Evolutionary conservation across 2,113 vertebrate genomes (phyloP).

Genomic region (Ptychochromis oligacanthus): DNA sequence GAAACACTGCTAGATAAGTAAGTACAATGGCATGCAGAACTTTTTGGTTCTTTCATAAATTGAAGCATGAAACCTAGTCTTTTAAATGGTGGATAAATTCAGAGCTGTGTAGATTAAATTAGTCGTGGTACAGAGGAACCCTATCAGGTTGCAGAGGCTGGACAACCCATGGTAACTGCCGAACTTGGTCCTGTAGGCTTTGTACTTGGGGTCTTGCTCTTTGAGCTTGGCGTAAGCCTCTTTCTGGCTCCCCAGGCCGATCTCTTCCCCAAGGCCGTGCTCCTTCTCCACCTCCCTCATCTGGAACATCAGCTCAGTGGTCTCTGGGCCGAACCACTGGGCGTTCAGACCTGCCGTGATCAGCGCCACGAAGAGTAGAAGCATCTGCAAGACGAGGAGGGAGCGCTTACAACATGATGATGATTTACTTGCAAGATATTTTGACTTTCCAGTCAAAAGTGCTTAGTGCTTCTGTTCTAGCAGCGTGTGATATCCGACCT

Average conservation of each 20-base stretch:
- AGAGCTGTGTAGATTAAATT: slow-evolving; percentile 83
- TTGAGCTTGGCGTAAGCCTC: slow-evolving; percentile 84
- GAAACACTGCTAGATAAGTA: not conserved
- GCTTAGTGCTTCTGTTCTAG: not conserved
- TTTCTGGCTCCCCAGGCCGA: slow-evolving; percentile 71
- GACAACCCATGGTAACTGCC: slow-evolving; percentile 85
- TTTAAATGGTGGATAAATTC: slow-evolving; percentile 82
- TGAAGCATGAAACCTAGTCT: not conserved
- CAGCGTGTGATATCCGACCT: slow-evolving; percentile 73
- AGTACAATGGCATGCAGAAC: not conserved
- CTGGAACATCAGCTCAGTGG: slow-evolving; percentile 79
- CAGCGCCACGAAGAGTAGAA: slow-evolving; percentile 80
- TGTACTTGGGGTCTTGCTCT: slow-evolving; percentile 87
- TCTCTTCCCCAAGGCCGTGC: slow-evolving; percentile 82
- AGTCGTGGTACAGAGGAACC: slow-evolving; percentile 82
- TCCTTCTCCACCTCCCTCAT: slow-evolving; percentile 85
- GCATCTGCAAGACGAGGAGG: slow-evolving; percentile 74
- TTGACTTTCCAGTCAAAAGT: not conserved
- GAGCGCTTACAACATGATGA: not conserved
- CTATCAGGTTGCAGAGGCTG: slow-evolving; percentile 84
- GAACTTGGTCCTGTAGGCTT: slow-evolving; percentile 74
- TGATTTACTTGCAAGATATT: not conserved
- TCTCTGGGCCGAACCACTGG: slow-evolving; percentile 82
- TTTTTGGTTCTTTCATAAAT: not conserved
- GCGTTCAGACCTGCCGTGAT: slow-evolving; percentile 77